Evolutionary conservation across 2,888 invertebrate genomes (phyloP), one percentile per base, ranked within the genome.

Genomic region (Phyto melanocephala): DNA sequence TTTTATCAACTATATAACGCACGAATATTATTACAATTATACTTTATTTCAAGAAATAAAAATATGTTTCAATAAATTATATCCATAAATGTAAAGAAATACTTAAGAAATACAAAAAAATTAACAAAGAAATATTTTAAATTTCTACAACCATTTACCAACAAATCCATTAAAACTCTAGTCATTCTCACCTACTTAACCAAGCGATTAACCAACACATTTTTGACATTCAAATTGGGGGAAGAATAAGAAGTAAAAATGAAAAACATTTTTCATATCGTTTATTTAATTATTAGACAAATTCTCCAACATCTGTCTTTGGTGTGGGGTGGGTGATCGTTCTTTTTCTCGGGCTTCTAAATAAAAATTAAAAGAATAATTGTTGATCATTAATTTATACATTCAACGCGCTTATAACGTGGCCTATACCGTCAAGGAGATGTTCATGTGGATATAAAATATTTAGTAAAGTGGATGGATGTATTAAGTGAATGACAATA

Each of bases 381-480:
- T 70, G 79, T 50, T 54, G 71, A 60, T 82, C 82, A 82, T 82
- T 82, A 82, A 82, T 79, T 82, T 82, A 82, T 82, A 71, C 79
- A 79, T 82, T 82, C 82, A 82, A 47, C 82, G 70, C 35, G 37
- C 68, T 40, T 33, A n/a, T n/a, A n/a, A n/a, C n/a, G 52, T 45
- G 13, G 35, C 42, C 70, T 42, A 11, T 65, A 45, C 7, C 37
- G 45, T 6, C 17, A 20, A 42, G 54, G 40, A 35, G 33, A 35
- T 58, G 35, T 60, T 72, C 35, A 33, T 45, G 35, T 24, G 65
- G 58, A 35, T 56, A 75, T 75, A 67, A 75, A 58, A 58, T 58
- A 75, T 58, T 67, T 37, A n/a, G 11, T 45, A 60, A 72, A 72
- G 72, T 81, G 56, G 67, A 47, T 77, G 54, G 58, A 54, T 75